Evolutionary conservation across 2,113 vertebrate species (phyloP).

Genomic region (Tragulus kanchil): DNA sequence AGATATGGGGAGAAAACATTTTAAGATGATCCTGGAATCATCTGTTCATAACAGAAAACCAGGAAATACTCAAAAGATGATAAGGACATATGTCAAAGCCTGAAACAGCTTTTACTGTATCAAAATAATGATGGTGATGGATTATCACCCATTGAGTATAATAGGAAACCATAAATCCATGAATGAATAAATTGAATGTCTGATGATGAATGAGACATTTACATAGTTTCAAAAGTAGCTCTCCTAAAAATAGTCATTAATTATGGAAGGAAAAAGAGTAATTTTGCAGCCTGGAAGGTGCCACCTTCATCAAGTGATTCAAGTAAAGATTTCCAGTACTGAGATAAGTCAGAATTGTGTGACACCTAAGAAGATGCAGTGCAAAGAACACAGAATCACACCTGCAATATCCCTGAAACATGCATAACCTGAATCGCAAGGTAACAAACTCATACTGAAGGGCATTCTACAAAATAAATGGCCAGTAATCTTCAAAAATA

Average conservation of each 20-base stretch:
- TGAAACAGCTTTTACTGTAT: not conserved
- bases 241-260: not conserved
- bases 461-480: not conserved
- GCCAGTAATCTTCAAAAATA: not conserved
- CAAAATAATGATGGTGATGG: conserved; percentile 18
- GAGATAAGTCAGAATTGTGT: not conserved
- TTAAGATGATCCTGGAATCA: not conserved
- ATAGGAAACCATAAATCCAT: not conserved
- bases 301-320: not conserved
- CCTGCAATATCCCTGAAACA: not conserved
- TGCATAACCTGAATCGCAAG: not conserved
- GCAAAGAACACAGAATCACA: not conserved
- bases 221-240: not conserved
- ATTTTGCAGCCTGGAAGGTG: not conserved
- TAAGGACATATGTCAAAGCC: not conserved
- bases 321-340: not conserved
- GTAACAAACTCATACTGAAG: not conserved
- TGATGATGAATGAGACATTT: not conserved
- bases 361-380: not conserved
- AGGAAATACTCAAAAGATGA: not conserved
- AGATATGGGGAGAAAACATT: not conserved
- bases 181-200: not conserved
- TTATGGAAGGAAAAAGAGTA: not conserved
- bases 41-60: not conserved
- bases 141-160: not conserved